A percentile compares a stretch with the other conserved stretches of the same genome.
Evolutionary conservation across 1,140 invertebrate species (phyloP).

Genomic region (Palaemon carinicauda): DNA sequence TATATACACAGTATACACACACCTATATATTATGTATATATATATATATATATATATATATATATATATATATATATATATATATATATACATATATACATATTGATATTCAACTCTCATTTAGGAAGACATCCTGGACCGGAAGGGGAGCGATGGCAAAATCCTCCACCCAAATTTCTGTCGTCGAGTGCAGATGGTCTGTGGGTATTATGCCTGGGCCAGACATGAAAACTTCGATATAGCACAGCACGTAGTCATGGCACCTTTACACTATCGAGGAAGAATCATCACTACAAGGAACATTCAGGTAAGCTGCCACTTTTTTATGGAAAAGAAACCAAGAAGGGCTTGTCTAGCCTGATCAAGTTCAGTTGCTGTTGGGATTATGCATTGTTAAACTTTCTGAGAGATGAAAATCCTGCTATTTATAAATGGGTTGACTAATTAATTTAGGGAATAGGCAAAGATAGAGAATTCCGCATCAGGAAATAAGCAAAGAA

Average conservation of each 20-base stretch:
- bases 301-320: conserved; percentile 16
- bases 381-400: neutral
- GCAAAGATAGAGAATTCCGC: too few species aligned
- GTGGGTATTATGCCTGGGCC: conserved; percentile 32
- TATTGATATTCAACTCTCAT: too few species aligned
- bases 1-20: too few species aligned
- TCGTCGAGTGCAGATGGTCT: conserved; percentile 1
- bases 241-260: conserved; percentile 7
- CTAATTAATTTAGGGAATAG: neutral
- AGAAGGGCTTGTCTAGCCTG: neutral
- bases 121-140: conserved; percentile 31
- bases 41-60: too few species aligned
- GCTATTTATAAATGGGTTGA: neutral
- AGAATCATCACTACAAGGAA: conserved; percentile 38
- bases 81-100: too few species aligned
- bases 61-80: too few species aligned
- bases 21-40: too few species aligned
- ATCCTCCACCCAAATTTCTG: conserved; percentile 31
- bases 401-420: too few species aligned
- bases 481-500: too few species aligned
- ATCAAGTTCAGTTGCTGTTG: neutral
- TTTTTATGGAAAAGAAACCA: neutral
- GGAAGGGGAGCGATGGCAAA: neutral
- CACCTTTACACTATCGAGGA: conserved; percentile 17
- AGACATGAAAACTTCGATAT: conserved; percentile 26